Base-by-base conservation (phyloP, 1,140 invertebrate genomes). In the Pectinophora gossypiella region DNA sequence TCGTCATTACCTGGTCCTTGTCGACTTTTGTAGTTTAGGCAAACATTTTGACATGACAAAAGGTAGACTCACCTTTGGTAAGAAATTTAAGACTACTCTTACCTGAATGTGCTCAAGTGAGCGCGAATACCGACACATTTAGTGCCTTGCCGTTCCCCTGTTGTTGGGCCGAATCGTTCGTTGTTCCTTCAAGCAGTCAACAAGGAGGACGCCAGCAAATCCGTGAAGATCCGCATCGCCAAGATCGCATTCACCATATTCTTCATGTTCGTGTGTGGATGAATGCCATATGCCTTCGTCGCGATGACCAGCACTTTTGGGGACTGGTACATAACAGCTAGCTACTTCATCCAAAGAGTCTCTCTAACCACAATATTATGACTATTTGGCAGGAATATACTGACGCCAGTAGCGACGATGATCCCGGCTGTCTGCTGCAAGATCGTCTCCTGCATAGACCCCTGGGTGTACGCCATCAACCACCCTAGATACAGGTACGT, bases 231-330 rank as follows among this genome's bases (percentile, higher is more conserved):
- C 22, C 89, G 91, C 54, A 94, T 94, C 49, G 93, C 93, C 5
- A 94, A 95, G 76, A 93, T 93, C 0, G 93, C 93, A 1, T 91
- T 95, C 53, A 94, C 93, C 0, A 93, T 95, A 46, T 93, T 93
- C 73, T 91, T 93, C 82, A 82, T 95, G 2, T 95, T 94, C 64
- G 73, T 95, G 0, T 89, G 92, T 52, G 90, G 92, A 0, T 95
- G 94, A 94, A 94, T 93, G 0, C 93, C 93, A 0, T 94, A 94
- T 59, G 92, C 92, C 0, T 85, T 94, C 16, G 91, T 95, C 1
- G 88, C 94, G 0, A 85, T 95, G 66, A 92, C 90, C n/a, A 94
- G 92, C 0, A 90, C 91, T 19, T 95, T 94, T 66, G 93, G 93
- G 19, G 91, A 94, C 72, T 90, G 91, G 90, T 92, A 42, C n/a